Evolutionary conservation across 2,797 vertebrate genomes (phyloP).

Genomic region (Gambusia yucatana): DNA sequence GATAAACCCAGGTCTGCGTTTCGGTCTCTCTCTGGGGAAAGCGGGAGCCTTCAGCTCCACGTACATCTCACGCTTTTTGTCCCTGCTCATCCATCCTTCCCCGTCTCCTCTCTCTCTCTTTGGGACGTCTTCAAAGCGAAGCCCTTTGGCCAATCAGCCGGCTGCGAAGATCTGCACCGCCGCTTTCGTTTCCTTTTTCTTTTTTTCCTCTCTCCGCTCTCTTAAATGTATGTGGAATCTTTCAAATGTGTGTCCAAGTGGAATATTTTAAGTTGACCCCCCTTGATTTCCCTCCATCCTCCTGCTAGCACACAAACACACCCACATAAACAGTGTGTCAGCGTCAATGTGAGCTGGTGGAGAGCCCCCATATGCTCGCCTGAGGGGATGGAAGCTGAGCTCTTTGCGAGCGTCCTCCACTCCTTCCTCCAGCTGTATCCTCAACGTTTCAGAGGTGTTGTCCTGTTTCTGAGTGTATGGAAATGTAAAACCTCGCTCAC

Average conservation of each 20-base stretch:
- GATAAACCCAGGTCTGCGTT: background rate
- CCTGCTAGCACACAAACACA: constrained; percentile 8
- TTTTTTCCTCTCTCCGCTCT: constrained; percentile 24
- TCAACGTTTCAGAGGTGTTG: constrained; percentile 56
- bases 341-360: constrained; percentile 52
- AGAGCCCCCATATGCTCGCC: constrained; percentile 42
- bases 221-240: constrained; percentile 17
- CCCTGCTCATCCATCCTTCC: constrained; percentile 19
- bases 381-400: constrained; percentile 37
- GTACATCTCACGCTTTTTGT: constrained; percentile 21
- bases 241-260: constrained; percentile 48
- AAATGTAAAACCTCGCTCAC: constrained; percentile 39
- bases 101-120: constrained; percentile 31
- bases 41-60: constrained; percentile 44
- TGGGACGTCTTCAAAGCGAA: constrained; percentile 75
- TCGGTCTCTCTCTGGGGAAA: constrained; percentile 40
- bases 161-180: constrained; percentile 52
- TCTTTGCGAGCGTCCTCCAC: constrained; percentile 3
- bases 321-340: constrained; percentile 13
- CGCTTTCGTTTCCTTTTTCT: constrained; percentile 23
- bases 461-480: constrained; percentile 26
- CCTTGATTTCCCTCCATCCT: constrained; percentile 16
- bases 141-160: constrained; percentile 71
- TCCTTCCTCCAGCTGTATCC: constrained; percentile 53
- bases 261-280: constrained; percentile 64